phyloP scores from a whole-genome alignment of 2,797 vertebrate genomes.

The Epinephelus awoara region DNA sequence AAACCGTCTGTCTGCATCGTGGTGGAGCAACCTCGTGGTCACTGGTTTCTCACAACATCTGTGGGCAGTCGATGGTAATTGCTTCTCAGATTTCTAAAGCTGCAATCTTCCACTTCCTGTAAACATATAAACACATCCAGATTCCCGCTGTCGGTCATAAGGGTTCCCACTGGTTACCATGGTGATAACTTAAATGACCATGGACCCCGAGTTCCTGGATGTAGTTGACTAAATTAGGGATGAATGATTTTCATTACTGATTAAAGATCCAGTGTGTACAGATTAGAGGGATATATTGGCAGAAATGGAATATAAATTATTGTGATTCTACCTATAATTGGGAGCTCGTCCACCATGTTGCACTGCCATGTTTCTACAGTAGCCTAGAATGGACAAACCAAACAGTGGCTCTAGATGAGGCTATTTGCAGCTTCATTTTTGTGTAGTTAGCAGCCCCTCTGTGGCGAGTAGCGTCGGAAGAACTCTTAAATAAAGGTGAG shows the following conservation, averaged over 20 bases:
- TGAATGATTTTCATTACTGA: not conserved
- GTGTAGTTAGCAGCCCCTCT: no score
- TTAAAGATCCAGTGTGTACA: not conserved
- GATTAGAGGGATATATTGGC: no score
- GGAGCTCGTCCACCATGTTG: no score
- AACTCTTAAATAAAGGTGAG: no score
- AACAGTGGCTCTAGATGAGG: no score
- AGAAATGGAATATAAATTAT: no score
- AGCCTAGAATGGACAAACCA: no score
- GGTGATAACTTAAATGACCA: constrained; percentile 28
- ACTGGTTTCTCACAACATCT: constrained; percentile 69
- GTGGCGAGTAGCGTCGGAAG: no score
- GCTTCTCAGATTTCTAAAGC: constrained; percentile 71
- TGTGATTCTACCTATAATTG: no score
- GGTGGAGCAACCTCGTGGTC: constrained; percentile 50
- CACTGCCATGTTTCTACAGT: no score
- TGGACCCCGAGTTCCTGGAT: not conserved
- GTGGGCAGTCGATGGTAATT: constrained; percentile 72
- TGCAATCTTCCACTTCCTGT: constrained; percentile 74
- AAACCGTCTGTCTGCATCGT: constrained; percentile 30
- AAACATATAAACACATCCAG: constrained; percentile 75
- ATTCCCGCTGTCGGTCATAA: constrained; percentile 47
- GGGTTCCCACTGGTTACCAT: constrained; percentile 56
- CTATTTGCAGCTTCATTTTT: no score
- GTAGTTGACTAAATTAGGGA: constrained; percentile 18